Evolutionary conservation across 92 coral and sea anemone genomes (phyloP).

Genomic region (Plumapathes pennacea): DNA sequence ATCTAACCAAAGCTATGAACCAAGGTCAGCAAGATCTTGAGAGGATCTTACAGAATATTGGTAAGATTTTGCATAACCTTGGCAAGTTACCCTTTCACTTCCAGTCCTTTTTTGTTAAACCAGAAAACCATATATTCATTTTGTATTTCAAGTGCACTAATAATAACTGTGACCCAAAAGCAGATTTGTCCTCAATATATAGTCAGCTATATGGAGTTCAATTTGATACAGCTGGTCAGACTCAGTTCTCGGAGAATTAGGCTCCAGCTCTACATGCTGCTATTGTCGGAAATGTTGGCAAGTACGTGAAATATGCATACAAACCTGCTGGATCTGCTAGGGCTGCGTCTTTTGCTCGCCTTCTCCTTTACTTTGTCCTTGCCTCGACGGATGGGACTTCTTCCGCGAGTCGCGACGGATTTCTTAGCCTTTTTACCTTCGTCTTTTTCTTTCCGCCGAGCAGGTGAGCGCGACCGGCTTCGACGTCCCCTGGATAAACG

Average conservation of each 20-base stretch:
- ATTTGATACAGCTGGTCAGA: not conserved
- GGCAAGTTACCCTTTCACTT: too few species aligned
- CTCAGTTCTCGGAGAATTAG: not conserved
- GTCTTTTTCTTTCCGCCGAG: constrained; percentile 63
- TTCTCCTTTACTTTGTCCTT: constrained; percentile 56
- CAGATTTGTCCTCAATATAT: too few species aligned
- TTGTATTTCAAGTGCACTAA: too few species aligned
- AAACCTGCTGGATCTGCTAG: constrained; percentile 92
- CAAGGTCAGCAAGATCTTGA: too few species aligned
- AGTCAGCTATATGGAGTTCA: too few species aligned
- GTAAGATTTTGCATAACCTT: too few species aligned
- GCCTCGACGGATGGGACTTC: constrained; percentile 79
- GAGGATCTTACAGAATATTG: too few species aligned
- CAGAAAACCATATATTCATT: too few species aligned
- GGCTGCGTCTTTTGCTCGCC: constrained; percentile 33
- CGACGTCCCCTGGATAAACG: constrained; percentile 73
- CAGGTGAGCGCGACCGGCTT: constrained; percentile 83
- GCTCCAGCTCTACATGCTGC: not conserved
- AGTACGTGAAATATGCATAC: too few species aligned
- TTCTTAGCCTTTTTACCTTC: constrained; percentile 70
- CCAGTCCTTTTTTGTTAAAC: too few species aligned
- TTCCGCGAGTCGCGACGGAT: constrained; percentile 75
- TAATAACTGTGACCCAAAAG: too few species aligned
- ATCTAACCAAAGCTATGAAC: too few species aligned
- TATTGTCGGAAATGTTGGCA: not conserved